Evolutionary conservation across 2,113 vertebrate genomes (phyloP).

Genomic region (Pipa parva): DNA sequence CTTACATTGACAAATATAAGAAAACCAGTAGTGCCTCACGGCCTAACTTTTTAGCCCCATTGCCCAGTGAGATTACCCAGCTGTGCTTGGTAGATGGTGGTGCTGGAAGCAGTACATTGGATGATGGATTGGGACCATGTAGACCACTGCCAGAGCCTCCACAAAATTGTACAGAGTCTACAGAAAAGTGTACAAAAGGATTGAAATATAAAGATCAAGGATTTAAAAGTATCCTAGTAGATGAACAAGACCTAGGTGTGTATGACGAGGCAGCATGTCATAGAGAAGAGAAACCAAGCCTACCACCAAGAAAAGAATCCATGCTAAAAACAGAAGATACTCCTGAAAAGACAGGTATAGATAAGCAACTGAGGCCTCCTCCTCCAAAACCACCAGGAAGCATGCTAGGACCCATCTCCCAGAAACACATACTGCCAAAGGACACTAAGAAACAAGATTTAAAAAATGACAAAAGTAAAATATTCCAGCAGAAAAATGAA

Average conservation of each 20-base stretch:
- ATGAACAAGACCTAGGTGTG: constrained; percentile 49
- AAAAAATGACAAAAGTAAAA: constrained; percentile 84
- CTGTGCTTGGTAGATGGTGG: constrained; percentile 65
- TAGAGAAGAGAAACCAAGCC: constrained; percentile 87
- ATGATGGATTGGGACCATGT: constrained; percentile 67
- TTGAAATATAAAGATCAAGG: constrained; percentile 74
- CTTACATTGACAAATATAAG: constrained; percentile 96
- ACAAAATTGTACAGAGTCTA: constrained; percentile 57
- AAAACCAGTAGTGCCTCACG: constrained; percentile 88
- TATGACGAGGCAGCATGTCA: constrained; percentile 61
- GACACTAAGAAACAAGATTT: constrained; percentile 70
- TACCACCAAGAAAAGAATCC: constrained; percentile 87
- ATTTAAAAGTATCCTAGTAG: constrained; percentile 51
- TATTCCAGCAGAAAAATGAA: constrained; percentile 83
- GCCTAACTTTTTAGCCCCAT: constrained; percentile 87
- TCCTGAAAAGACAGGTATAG: constrained; percentile 68
- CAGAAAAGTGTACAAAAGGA: constrained; percentile 73
- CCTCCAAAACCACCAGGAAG: constrained; percentile 83
- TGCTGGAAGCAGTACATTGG: constrained; percentile 38
- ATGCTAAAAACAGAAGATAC: constrained; percentile 89
- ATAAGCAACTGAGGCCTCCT: constrained; percentile 67
- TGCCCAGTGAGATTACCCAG: constrained; percentile 83
- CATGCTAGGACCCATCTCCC: constrained; percentile 73
- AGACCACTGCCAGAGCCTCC: constrained; percentile 89
- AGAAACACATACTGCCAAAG: constrained; percentile 69